These are phyloP conservation scores for Thaumatotibia leucotreta DNA, from an alignment of 1,140 invertebrate genomes.

Conservation along the genomic window DNA sequence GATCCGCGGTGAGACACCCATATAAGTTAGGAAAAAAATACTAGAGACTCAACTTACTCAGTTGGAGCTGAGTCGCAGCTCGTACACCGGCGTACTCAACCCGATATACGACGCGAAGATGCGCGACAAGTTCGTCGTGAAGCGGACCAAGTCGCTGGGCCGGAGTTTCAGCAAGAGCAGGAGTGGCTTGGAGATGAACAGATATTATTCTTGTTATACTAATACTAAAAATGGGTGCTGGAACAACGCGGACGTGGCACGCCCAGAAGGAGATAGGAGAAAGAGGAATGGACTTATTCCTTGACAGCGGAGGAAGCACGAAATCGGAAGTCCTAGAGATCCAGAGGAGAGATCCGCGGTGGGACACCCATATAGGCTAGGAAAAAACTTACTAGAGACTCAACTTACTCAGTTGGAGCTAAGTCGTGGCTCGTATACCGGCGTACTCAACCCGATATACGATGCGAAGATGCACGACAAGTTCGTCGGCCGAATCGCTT, in stretches of 20 bases:
- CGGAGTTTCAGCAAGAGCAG: slow-evolving; percentile 50
- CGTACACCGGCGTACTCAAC: slow-evolving; percentile 62
- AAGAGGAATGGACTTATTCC: too few species aligned
- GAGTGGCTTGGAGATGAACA: slow-evolving; percentile 43
- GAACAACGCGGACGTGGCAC: not conserved
- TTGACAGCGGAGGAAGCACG: too few species aligned
- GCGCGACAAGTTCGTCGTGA: slow-evolving; percentile 54
- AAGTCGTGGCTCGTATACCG: slow-evolving; percentile 45
- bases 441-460: slow-evolving; percentile 61
- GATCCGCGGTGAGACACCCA: too few species aligned
- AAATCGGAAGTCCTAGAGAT: too few species aligned
- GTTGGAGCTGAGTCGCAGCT: slow-evolving; percentile 21
- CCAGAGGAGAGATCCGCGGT: too few species aligned
- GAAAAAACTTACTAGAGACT: too few species aligned
- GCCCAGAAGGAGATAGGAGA: too few species aligned
- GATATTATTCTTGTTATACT: too few species aligned
- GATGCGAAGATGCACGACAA: slow-evolving; percentile 59
- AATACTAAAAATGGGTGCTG: too few species aligned
- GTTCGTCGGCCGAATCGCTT: slow-evolving; percentile 55
- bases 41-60: slow-evolving; percentile 23
- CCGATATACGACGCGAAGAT: slow-evolving; percentile 60
- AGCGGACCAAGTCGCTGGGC: slow-evolving; percentile 58
- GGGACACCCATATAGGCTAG: too few species aligned
- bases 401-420: slow-evolving; percentile 18
- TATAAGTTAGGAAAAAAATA: too few species aligned